Base-by-base conservation (phyloP, 2,113 vertebrate genomes). In the Zosterops borbonicus region DNA sequence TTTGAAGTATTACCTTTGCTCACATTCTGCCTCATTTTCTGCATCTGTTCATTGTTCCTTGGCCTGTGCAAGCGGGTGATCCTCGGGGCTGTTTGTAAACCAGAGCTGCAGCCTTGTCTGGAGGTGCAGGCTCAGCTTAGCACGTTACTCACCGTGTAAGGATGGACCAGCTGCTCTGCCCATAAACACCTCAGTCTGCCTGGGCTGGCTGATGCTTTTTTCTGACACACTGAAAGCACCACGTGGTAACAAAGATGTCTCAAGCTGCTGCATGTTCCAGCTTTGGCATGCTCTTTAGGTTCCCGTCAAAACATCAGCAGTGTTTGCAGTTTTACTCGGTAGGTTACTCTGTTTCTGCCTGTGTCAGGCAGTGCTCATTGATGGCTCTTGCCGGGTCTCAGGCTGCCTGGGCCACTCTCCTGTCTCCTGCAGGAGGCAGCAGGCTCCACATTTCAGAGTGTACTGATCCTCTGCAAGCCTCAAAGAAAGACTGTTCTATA, bases 171-270 rank as follows among this genome's bases (percentile, higher is more conserved):
- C 56, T 35, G 42, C 96, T 70, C 94, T 94, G 73, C 98, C 98
- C 42, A 97, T 89, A 87, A 98, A 98, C 39, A 97, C 98, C 12
- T 97, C 98, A 52, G 95, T 53, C 50, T 96, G 52, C 10, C 65
- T 27, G 47, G 33, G 24, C 65, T 46, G 21, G 1, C n/a, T 35
- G 33, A 13, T 21, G 49, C 20, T 18, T 4, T 41, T 53, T 52
- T 35, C 28, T 9, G 4, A 31, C 16, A 3, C 15, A 6, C n/a
- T 53, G 58, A 71, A 58, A 79, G 35, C 41, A 67, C 12, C n/a
- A 33, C 2, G 0, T 19, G 28, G 23, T 59, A 42, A 33, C 64
- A 31, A 63, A 83, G 47, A 23, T 46, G 15, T 55, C 83, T 59
- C 83, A 76, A 29, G 44, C 37, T 81, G 35, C 97, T 64, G 53